These are phyloP conservation scores for Anabas testudineus DNA, from an alignment of 2,797 vertebrate genomes.

Conservation along the genomic window DNA sequence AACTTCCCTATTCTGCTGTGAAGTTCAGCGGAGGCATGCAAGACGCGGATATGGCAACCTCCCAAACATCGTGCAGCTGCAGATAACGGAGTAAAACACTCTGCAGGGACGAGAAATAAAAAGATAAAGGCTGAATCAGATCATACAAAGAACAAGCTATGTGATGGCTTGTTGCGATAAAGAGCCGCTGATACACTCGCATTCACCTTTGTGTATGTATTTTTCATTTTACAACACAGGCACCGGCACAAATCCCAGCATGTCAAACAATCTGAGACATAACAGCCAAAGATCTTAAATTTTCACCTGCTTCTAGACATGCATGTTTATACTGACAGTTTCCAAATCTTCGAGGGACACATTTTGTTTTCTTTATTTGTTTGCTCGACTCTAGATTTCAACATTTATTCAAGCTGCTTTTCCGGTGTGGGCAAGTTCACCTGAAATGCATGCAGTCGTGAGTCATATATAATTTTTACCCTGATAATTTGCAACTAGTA, in stretches of 20 bases:
- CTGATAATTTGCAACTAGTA: neutral
- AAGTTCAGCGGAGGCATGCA: conserved; percentile 60
- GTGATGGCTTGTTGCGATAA: conserved; percentile 57
- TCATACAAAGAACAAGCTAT: conserved; percentile 53
- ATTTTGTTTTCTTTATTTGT: conserved; percentile 30
- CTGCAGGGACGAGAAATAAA: conserved; percentile 41
- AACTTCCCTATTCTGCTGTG: conserved; percentile 64
- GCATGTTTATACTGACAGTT: conserved; percentile 45
- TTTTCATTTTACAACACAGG: conserved; percentile 53
- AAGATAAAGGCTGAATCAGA: conserved; percentile 61
- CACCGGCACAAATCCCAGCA: conserved; percentile 48
- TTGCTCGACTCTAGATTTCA: neutral
- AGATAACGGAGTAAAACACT: conserved; percentile 68
- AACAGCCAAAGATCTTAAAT: conserved; percentile 40
- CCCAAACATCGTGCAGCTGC: conserved; percentile 51
- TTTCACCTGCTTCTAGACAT: conserved; percentile 30
- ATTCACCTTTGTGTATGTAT: conserved; percentile 58
- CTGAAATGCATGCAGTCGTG: neutral
- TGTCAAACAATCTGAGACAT: conserved; percentile 55
- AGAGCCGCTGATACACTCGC: conserved; percentile 44
- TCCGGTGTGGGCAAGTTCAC: neutral
- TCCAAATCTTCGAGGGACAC: conserved; percentile 36
- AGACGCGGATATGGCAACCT: conserved; percentile 49
- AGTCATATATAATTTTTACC: neutral
- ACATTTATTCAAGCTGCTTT: neutral